Conservation (phyloP, 1,140 invertebrate genomes). For the Calliopsis andreniformis region DNA sequence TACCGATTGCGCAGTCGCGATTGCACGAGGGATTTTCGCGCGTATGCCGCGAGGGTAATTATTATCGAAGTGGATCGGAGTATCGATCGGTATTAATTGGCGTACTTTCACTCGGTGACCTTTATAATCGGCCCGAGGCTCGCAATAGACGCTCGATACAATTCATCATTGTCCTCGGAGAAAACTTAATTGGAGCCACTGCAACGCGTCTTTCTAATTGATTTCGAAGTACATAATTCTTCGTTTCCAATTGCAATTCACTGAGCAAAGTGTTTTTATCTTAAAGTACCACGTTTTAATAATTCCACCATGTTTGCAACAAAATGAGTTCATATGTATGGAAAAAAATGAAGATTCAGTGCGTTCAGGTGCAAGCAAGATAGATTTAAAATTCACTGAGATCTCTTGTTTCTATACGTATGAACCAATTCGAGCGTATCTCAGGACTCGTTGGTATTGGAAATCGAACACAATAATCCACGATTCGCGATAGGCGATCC, state of each 20-base stretch:
- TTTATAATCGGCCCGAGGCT: constrained; percentile 39
- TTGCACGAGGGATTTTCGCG: constrained; percentile 35
- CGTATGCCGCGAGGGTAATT: constrained; percentile 39
- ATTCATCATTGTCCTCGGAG: constrained; percentile 44
- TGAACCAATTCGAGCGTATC: too few relatives aligned
- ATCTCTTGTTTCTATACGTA: too few relatives aligned
- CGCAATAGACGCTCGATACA: constrained; percentile 13
- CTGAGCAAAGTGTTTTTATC: too few relatives aligned
- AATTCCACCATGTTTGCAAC: too few relatives aligned
- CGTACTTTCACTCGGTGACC: constrained; percentile 51
- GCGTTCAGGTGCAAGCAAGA: too few relatives aligned
- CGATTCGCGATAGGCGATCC: background rate
- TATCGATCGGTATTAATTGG: constrained; percentile 51
- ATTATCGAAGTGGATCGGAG: constrained; percentile 38
- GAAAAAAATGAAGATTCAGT: too few relatives aligned
- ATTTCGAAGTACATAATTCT: constrained; percentile 14
- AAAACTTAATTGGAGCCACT: constrained; percentile 38
- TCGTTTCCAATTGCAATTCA: too few relatives aligned
- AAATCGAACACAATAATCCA: background rate
- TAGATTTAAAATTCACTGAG: too few relatives aligned
- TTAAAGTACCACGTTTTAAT: too few relatives aligned
- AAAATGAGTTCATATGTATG: too few relatives aligned
- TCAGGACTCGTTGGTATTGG: too few relatives aligned
- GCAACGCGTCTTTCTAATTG: constrained; percentile 32
- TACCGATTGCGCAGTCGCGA: constrained; percentile 11